Conservation (phyloP, 2,113 vertebrate species). For the Lepus europaeus region DNA sequence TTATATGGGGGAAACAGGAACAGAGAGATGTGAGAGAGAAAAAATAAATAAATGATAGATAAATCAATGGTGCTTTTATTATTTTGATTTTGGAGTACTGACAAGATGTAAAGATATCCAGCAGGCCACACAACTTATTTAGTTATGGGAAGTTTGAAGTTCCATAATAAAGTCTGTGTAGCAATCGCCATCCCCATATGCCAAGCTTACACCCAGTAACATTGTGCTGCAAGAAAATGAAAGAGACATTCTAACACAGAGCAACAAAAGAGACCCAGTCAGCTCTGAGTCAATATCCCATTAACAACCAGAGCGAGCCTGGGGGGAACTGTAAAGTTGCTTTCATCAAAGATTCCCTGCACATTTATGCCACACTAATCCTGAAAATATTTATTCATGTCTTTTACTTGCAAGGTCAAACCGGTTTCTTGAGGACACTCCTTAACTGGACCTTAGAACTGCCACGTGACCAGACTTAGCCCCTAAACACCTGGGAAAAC, state of each 20-base stretch:
- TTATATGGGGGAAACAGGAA: not conserved
- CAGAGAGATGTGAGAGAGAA: not conserved
- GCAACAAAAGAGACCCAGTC: not conserved
- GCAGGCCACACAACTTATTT: not conserved
- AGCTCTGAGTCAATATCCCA: conserved; percentile 16
- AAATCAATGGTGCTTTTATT: not conserved
- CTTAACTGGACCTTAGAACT: not conserved
- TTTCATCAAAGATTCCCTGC: conserved; percentile 19
- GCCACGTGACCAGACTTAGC: not conserved
- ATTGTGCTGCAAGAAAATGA: not conserved
- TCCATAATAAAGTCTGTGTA: not conserved
- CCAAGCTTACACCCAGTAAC: not conserved
- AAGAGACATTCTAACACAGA: not conserved
- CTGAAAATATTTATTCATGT: conserved; percentile 44
- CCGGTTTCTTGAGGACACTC: not conserved
- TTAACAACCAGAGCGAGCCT: conserved; percentile 1
- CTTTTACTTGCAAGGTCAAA: conserved; percentile 46
- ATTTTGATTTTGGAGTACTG: conserved; percentile 24
- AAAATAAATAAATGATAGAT: not conserved
- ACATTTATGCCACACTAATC: not conserved
- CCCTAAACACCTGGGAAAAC: not conserved
- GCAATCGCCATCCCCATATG: not conserved
- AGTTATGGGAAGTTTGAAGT: not conserved
- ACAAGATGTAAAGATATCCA: not conserved
- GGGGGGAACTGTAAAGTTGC: conserved; percentile 31